Conservation (phyloP, 2,888 invertebrate species). For the Scelioninae gen. 1 region DNA sequence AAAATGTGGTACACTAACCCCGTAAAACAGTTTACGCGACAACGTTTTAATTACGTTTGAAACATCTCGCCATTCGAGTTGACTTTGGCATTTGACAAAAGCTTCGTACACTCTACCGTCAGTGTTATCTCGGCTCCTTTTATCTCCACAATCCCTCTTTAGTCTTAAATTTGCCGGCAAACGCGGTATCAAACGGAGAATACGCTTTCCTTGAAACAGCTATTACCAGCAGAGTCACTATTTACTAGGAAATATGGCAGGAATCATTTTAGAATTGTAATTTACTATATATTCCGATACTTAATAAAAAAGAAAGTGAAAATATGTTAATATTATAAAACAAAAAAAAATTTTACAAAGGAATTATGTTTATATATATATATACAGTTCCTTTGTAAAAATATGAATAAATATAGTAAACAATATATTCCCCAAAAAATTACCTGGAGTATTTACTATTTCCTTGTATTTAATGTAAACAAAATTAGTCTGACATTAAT, state of each 20-base stretch:
- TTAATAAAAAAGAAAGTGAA: too few relatives aligned
- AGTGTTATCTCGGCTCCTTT: constrained; percentile 35
- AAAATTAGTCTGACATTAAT: too few relatives aligned
- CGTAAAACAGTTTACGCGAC: constrained; percentile 31
- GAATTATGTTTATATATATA: too few relatives aligned
- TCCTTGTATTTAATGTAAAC: too few relatives aligned
- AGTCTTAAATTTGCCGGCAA: constrained; percentile 37
- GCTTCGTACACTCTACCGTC: constrained; percentile 4
- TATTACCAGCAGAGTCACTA: not conserved
- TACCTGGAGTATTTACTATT: too few relatives aligned
- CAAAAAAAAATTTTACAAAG: too few relatives aligned
- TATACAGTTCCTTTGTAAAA: too few relatives aligned
- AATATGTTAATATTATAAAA: too few relatives aligned
- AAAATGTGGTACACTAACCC: constrained; percentile 34
- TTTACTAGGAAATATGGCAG: not conserved
- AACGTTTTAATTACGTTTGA: constrained; percentile 41
- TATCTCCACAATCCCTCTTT: constrained; percentile 34
- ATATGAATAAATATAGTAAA: too few relatives aligned
- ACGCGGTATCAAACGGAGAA: constrained; percentile 23
- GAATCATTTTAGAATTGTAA: not conserved
- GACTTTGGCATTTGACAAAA: constrained; percentile 17
- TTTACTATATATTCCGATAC: too few relatives aligned
- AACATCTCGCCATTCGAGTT: constrained; percentile 14
- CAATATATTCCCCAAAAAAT: too few relatives aligned
- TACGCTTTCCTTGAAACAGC: constrained; percentile 21